Evolutionary conservation across 2,888 invertebrate species (phyloP), one percentile per base, ranked within the genome.

Genomic region (Suillia variegata): DNA sequence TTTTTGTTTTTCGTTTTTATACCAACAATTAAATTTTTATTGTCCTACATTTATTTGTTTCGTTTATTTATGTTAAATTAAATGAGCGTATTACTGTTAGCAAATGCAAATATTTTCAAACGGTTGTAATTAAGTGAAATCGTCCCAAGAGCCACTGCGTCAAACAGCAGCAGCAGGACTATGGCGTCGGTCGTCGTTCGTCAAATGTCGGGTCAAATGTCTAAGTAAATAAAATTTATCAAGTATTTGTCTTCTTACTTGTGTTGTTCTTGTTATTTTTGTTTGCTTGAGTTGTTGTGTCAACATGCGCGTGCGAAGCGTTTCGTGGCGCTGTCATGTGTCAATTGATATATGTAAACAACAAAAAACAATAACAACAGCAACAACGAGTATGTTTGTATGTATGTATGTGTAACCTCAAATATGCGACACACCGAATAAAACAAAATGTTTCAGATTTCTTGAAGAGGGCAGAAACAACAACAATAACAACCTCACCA

Each of bases 291-390:
- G 64, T 57, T 65, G 49, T 67, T 57, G 47, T 58, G 58, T 34
- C 51, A 57, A 54, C 26, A 13, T 20, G 45, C 17, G 3, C 20
- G 17, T 13, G 45, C 45, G 4, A 45, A 45, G 45, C 45, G 17
- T 18, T 20, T 17, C 45, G 5, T 45, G 45, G 31, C 20, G 22
- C 38, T 54, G 53, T 56, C 61, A 52, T 57, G 38, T 22, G 17
- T 15, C 55, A 74, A 73, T 73, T 73, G 75, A 73, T 73, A 73
- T 71, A 71, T 74, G 74, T 71, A 71, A 75, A 73, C 70, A 74
- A 68, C 63, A 58, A 52, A 54, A 15, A 49, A 49, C 52, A 31
- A 47, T 34, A 38, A 38, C 34, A 38, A 15, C 38, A 22, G 47
- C 26, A 18, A 31, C 17, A 34, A 13, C 34, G 13, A 24, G 13